Evolutionary conservation across 2,113 vertebrate species (phyloP), one percentile per base, ranked within the genome.

Genomic region (Bubo scandiacus): DNA sequence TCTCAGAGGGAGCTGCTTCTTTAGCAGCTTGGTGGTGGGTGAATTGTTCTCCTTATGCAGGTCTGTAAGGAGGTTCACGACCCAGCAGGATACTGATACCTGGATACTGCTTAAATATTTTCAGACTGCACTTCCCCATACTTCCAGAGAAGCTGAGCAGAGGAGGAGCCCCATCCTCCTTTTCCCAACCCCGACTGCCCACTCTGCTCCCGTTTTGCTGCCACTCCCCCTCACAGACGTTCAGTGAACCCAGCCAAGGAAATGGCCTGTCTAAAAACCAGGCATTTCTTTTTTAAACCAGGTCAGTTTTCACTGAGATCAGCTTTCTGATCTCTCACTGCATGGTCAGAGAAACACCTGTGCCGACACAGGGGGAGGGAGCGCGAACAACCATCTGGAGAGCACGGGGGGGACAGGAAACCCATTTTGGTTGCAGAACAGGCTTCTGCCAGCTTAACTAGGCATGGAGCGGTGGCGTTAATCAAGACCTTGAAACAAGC

Each of bases 401-500:
- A 94, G 84, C 87, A 84, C 7, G 7, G 36, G 66, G 93, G 93
- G 86, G 59, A 93, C 96, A 96, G 95, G 95, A 96, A 96, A 90
- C 92, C 92, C 93, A 75, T 92, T 95, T 92, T 57, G 90, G 93
- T 88, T 85, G 93, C 78, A 93, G 74, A 95, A 75, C 81, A 42
- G 90, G 79, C 90, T 90, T 91, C 81, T 96, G 94, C 96, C 96
- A 97, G 96, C 93, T 93, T 95, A 97, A 97, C 96, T 96, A 96
- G 94, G 92, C 96, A 91, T 96, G 92, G 94, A 96, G 87, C 5
- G 11, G 89, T 92, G 96, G 70, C n/a, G 8, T 95, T 97, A 95
- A 94, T 97, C 94, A 95, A 92, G 91, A 83, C 81, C 93, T 94
- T 91, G 91, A 91, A 94, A 95, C 10, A 43, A 94, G 96, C 94